Evolutionary conservation across 2,888 invertebrate species (phyloP).

Genomic region (Eupithecia vulgata): DNA sequence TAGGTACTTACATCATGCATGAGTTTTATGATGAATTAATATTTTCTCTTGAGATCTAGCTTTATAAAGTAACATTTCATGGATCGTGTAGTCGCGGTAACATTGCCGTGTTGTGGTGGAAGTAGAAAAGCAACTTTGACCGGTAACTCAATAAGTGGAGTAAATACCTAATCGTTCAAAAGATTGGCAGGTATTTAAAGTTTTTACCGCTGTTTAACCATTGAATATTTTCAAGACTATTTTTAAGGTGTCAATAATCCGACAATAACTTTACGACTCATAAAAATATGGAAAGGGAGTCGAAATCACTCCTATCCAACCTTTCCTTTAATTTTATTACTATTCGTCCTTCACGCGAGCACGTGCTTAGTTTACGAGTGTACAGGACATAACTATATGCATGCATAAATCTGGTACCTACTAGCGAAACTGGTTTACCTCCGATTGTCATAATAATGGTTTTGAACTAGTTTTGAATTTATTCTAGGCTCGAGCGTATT

Average conservation of each 20-base stretch:
- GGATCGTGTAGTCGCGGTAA: too few species aligned
- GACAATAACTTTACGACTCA: conserved; percentile 34
- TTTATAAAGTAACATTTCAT: not conserved
- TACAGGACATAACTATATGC: conserved; percentile 22
- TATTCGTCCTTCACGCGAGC: conserved; percentile 32
- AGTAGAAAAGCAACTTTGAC: not conserved
- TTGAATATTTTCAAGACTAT: not conserved
- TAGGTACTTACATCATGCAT: too few species aligned
- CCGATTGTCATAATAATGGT: conserved; percentile 33
- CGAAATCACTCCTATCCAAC: conserved; percentile 28
- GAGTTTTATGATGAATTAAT: too few species aligned
- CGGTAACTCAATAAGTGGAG: too few species aligned
- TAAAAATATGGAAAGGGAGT: conserved; percentile 30
- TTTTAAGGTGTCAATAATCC: not conserved
- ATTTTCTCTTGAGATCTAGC: not conserved
- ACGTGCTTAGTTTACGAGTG: conserved; percentile 38
- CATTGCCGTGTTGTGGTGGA: too few species aligned
- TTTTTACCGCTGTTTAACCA: too few species aligned
- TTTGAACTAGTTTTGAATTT: conserved; percentile 9
- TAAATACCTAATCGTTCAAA: too few species aligned
- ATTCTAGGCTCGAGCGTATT: conserved; percentile 10
- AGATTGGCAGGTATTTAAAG: too few species aligned
- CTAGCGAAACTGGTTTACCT: conserved; percentile 39
- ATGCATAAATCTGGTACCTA: conserved; percentile 40
- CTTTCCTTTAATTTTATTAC: conserved; percentile 27